Base-by-base conservation (phyloP, 2,888 invertebrate species). In the Caenorhabditis sp. region DNA sequence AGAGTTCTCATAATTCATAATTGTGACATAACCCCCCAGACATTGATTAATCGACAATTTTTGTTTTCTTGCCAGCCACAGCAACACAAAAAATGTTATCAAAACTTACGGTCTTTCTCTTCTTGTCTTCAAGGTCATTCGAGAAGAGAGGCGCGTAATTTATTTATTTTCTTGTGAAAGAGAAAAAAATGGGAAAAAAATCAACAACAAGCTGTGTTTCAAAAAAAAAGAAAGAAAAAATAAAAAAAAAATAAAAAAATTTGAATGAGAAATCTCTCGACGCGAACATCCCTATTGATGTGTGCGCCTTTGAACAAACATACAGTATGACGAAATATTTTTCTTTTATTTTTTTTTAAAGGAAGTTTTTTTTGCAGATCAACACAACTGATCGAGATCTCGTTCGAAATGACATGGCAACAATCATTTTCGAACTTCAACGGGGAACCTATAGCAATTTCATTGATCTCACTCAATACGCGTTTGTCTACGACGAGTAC, bases 381-480 rank as follows among this genome's bases (percentile, higher is more conserved):
- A 62, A 69, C 49, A 69, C 62, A 49, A 49, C 53, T 21, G 66
- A 69, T 49, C 62, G 73, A 31, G 57, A 69, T 31, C 19, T 57
- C 49, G 62, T 74, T 57, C 55, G 73, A 49, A 37, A 51, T 27
- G 69, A 69, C 60, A 75, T 75, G 69, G 69, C 65, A 43, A 68
- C 66, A 31, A 70, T 77, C 58, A 66, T 77, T 49, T 62, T 69
- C 58, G 68, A 65, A 59, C 62, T 76, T 26, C 73, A 77, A 53
- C 53, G 58, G 27, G 77, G 74, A 37, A 23, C 62, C 27, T 69
- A 63, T 36, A 26, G 68, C 59, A 74, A 66, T 55, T 66, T 68
- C 58, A 62, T 77, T n/a, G 77, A 77, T 70, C 67, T 67, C 73
- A 60, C 67, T 26, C 57, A 65, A 43, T 77, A 77, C 68, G 68